Evolutionary conservation across 2,113 vertebrate species (phyloP).

Genomic region (Podilymbus podiceps): DNA sequence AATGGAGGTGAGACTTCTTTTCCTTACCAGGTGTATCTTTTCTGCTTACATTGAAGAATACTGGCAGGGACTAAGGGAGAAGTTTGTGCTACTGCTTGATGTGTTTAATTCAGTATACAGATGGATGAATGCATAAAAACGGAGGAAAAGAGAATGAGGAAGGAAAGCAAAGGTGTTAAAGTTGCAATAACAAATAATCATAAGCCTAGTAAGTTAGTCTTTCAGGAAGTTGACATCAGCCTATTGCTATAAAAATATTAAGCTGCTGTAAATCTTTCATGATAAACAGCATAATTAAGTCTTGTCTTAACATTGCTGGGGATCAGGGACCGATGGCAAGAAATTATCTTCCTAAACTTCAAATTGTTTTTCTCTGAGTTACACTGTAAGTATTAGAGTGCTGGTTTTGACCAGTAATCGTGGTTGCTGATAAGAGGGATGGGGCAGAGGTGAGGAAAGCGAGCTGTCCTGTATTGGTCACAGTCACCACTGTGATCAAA

Average conservation of each 20-base stretch:
- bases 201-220: not conserved
- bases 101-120: not conserved
- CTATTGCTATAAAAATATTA: not conserved
- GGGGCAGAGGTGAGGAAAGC: not conserved
- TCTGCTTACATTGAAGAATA: not conserved
- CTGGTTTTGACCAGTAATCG: not conserved
- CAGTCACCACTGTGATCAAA: not conserved
- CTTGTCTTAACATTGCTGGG: not conserved
- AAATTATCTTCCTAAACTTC: not conserved
- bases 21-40: not conserved
- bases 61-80: not conserved
- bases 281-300: not conserved
- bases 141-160: not conserved
- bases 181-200: not conserved
- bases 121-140: not conserved
- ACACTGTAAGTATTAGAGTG: not conserved
- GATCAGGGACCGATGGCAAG: not conserved
- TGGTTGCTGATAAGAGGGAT: not conserved
- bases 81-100: not conserved
- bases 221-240: not conserved
- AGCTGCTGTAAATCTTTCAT: not conserved
- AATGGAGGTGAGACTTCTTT: not conserved
- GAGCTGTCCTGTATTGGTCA: not conserved
- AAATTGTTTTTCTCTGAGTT: not conserved
- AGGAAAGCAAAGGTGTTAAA: not conserved